Base-by-base conservation (phyloP, 1,140 invertebrate genomes). In the Ceratina calcarata region DNA sequence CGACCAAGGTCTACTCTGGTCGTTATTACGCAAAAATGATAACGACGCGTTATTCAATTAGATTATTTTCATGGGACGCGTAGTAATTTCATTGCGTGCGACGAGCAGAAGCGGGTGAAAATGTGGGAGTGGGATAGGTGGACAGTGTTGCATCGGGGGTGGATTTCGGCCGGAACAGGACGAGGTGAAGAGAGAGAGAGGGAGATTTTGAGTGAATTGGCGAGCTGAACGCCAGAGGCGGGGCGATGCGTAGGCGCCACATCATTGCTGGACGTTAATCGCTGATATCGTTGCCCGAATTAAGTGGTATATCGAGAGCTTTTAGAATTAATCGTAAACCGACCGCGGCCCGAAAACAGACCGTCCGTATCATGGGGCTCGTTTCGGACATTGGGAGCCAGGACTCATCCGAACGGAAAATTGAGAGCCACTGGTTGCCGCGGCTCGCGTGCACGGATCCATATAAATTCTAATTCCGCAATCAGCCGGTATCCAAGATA, bases 391-490 rank as follows among this genome's bases (percentile, higher is more conserved):
- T 32, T 4, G 27, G 37, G 6, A 45, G 37, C 37, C 37, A 6
- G 37, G 6, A 10, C 6, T 10, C 57, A 18, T 51, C 20, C 37
- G 12, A 2, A 24, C 51, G n/a, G 51, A 37, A 20, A 58, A 64
- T 86, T 91, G 90, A 87, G 90, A 91, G 86, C 83, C 89, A 77
- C 91, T 91, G 90, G 55, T n/a, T n/a, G 27, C 53, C 22, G n/a
- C 15, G 66, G 87, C 72, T 92, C 90, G 91, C 91, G 91, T 92
- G 91, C 90, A 86, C 69, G 81, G 86, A 91, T 91, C 91, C 91
- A 92, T 92, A 92, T 92, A 92, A 91, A 92, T 92, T 92, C 91
- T 91, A 90, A 91, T 92, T 92, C 90, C 86, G 91, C 91, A 91
- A 92, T 91, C 90, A 92, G 88, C 91, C 37, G 87, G 88, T 89